Evolutionary conservation across 2,113 vertebrate genomes (phyloP), one percentile per base, ranked within the genome.

Genomic region (Struthidea cinerea): DNA sequence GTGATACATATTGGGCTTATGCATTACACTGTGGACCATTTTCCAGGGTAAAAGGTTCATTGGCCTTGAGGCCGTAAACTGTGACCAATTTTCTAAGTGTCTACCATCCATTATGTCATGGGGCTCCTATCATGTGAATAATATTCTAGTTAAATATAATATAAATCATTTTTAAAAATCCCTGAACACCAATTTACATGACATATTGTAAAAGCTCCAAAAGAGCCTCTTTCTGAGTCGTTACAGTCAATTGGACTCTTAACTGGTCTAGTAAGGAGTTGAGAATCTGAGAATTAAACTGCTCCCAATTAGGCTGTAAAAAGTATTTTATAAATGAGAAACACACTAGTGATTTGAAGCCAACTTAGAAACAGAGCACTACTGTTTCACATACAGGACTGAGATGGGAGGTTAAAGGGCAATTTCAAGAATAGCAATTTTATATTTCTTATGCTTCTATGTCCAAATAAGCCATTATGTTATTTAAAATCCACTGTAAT

Each of bases 261-360:
- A 93, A 68, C 85, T 81, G 60, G 60, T 83, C 20, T 63, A 89
- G 76, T 39, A 93, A 90, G 92, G 42, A 92, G 57, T 37, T 92
- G 82, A 94, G 92, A 97, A 90, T 91, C 86, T 92, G 92, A 96
- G 92, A 96, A 87, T 94, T 95, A 94, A 95, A 96, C 93, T 91
- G 78, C 77, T 97, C 95, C 95, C 95, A 93, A 95, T 96, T 93
- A 97, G 90, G 86, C 92, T 91, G 75, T 97, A 96, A 97, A 94
- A 96, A 57, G 32, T 44, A 44, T 92, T 94, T 91, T 80, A 94
- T 94, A 91, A 95, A 94, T 92, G 95, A 94, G 89, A 95, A 94
- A 76, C 90, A 94, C 84, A 80, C 84, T n/a, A 77, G 82, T 84
- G 78, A 78, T 61, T 94, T 80, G 75, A 94, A 88, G 90, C 94